A percentile compares a stretch with the other conserved stretches of the same genome.
phyloP scores from a whole-genome alignment of 64 coral and sea anemone species.

The Trachythela sp. region DNA sequence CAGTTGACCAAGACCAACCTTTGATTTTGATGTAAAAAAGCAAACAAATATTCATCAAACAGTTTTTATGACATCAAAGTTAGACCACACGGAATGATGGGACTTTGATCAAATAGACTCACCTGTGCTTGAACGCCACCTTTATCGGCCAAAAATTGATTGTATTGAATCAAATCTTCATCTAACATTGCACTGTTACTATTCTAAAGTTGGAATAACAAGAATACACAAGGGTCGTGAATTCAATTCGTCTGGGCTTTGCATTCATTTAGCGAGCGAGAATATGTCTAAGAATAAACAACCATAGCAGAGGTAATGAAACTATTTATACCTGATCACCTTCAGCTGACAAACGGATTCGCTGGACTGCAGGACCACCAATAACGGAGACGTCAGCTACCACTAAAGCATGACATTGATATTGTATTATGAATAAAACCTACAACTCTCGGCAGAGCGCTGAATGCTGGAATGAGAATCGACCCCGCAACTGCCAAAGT shows the following conservation, averaged over 20 bases:
- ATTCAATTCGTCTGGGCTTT: not conserved
- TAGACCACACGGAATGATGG: too few relatives aligned
- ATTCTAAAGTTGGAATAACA: slow-evolving; percentile 34
- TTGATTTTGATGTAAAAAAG: not conserved
- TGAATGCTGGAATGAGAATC: too few relatives aligned
- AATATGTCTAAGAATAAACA: too few relatives aligned
- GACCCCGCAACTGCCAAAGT: too few relatives aligned
- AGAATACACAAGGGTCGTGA: not conserved
- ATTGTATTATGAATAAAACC: too few relatives aligned
- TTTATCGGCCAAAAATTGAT: slow-evolving; percentile 97
- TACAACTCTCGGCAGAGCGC: too few relatives aligned
- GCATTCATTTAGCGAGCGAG: too few relatives aligned
- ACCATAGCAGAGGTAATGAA: too few relatives aligned
- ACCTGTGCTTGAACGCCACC: slow-evolving; percentile 97
- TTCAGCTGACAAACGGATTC: slow-evolving; percentile 86
- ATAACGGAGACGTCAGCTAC: slow-evolving; percentile 76
- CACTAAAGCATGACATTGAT: slow-evolving; percentile 44
- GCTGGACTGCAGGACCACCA: slow-evolving; percentile 79
- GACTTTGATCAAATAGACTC: too few relatives aligned
- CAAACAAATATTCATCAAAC: not conserved
- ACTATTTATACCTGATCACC: slow-evolving; percentile 91
- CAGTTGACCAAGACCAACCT: slow-evolving; percentile 98
- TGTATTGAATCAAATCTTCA: slow-evolving; percentile 98
- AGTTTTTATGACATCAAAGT: too few relatives aligned
- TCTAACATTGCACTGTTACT: slow-evolving; percentile 88